Evolutionary conservation across 2,888 invertebrate species (phyloP), one percentile per base, ranked within the genome.

Genomic region (Homarus gammarus): DNA sequence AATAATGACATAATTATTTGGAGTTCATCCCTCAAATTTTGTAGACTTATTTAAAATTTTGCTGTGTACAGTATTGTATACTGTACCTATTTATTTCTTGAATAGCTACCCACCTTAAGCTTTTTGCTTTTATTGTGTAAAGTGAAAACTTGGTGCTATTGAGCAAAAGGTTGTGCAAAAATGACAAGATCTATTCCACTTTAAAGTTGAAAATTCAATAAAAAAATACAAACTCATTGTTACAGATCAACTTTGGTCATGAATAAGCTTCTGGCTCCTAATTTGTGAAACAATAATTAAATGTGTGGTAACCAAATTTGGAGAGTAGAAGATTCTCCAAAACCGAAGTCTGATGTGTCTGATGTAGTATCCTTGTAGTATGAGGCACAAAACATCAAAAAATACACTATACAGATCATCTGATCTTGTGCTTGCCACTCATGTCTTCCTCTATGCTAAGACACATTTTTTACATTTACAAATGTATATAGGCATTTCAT

Each of bases 91-190:
- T n/a, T n/a, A n/a, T n/a, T n/a, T 49, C 12, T 12, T 56, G 18
- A 12, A 18, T 56, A 22, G 3, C 22, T 56, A 56, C 22, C 22
- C 56, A 56, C 12, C 22, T 18, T 18, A 2, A 18, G 22, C 18
- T 56, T 56, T 12, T 22, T 18, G 18, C 56, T 56, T 56, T 56
- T 56, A 18, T n/a, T n/a, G n/a, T n/a, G 44, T 56, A 22, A 56
- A 44, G 49, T 78, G 56, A 78, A 56, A 78, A 56, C 78, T 36
- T 64, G 64, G 61, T 79, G 56, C 78, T 78, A 38, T 70, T 78
- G 77, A 49, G 78, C 64, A 78, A 64, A 44, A 27, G 31, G 36
- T 10, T 44, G 77, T 84, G 33, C 68, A 78, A 49, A 77, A 44
- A 38, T 77, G 33, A 38, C 2, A 36, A 44, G 8, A 40, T 77